Percentiles rank a stretch among this genome's conserved stretches.
Conservation (phyloP, 2,113 vertebrate species). For the Chitala chitala region DNA sequence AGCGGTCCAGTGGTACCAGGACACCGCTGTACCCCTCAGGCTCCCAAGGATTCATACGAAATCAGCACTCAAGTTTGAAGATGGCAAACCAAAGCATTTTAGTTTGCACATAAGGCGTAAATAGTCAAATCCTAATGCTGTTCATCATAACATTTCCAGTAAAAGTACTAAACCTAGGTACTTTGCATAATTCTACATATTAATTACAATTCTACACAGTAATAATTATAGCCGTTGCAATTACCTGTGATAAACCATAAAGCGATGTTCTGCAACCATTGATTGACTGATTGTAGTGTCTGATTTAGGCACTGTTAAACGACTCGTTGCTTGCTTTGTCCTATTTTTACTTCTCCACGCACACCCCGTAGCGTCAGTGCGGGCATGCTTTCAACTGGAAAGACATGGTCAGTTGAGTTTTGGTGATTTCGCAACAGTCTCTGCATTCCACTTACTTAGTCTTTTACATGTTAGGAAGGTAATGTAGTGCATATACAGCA, state of each 20-base stretch:
- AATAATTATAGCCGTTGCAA: slow-evolving; percentile 19
- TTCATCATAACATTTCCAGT: not conserved
- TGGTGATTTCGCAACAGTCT: not conserved
- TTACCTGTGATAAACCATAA: slow-evolving; percentile 34
- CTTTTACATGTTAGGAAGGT: slow-evolving; percentile 37
- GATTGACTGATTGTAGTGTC: slow-evolving; percentile 25
- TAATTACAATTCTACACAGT: too few species aligned
- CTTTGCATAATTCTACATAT: slow-evolving; percentile 5
- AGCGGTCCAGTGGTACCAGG: too few species aligned
- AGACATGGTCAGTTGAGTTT: not conserved
- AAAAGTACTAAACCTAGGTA: slow-evolving; percentile 10
- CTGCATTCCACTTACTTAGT: slow-evolving; percentile 15
- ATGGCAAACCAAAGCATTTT: not conserved
- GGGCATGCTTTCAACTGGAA: not conserved
- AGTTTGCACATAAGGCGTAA: not conserved
- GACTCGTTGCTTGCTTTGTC: slow-evolving; percentile 31
- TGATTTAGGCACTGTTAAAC: slow-evolving; percentile 40
- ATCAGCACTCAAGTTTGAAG: too few species aligned
- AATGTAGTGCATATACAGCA: slow-evolving; percentile 43
- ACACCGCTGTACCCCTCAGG: too few species aligned
- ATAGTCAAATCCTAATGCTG: not conserved
- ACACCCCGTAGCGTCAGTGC: not conserved
- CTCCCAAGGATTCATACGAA: too few species aligned
- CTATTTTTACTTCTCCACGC: not conserved
- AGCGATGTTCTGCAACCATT: slow-evolving; percentile 19